Percentiles rank a stretch among this genome's conserved stretches.
Conservation (phyloP, 2,797 vertebrate species). For the Hyperoplus immaculatus region DNA sequence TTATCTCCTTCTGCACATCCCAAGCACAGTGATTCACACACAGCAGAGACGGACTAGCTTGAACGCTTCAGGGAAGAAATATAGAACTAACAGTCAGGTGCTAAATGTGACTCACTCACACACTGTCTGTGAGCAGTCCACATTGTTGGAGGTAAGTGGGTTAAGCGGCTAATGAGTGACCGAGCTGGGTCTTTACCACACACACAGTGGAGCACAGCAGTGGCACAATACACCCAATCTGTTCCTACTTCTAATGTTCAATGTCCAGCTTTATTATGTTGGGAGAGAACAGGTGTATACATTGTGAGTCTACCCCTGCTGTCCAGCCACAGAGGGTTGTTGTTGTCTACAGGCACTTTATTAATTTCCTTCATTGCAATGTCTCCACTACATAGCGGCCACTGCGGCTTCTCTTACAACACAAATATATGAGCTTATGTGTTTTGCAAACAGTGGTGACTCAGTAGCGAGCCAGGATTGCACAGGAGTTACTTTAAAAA, state of each 20-base stretch:
- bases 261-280: not conserved
- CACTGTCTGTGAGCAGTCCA: constrained; percentile 49
- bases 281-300: not conserved
- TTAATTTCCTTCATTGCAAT: not conserved
- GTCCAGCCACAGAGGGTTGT: not conserved
- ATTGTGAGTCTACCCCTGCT: not conserved
- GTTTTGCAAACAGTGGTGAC: constrained; percentile 2
- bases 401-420: not conserved
- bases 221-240: not conserved
- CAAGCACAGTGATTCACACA: constrained; percentile 56
- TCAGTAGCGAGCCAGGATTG: not conserved
- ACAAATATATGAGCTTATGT: not conserved
- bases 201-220: constrained; percentile 15
- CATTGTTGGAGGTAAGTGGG: constrained; percentile 72
- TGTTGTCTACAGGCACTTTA: not conserved
- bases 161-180: constrained; percentile 71
- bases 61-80: constrained; percentile 36
- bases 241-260: constrained; percentile 9
- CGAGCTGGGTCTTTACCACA: constrained; percentile 41
- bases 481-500: not conserved
- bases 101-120: constrained; percentile 67
- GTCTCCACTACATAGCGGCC: not conserved
- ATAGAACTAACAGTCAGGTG: constrained; percentile 67
- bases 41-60: constrained; percentile 6
- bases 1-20: constrained; percentile 44